Percentiles rank a stretch among this genome's conserved stretches.
Evolutionary conservation across 2,888 invertebrate genomes (phyloP).

Genomic region (Orchestes rusci): DNA sequence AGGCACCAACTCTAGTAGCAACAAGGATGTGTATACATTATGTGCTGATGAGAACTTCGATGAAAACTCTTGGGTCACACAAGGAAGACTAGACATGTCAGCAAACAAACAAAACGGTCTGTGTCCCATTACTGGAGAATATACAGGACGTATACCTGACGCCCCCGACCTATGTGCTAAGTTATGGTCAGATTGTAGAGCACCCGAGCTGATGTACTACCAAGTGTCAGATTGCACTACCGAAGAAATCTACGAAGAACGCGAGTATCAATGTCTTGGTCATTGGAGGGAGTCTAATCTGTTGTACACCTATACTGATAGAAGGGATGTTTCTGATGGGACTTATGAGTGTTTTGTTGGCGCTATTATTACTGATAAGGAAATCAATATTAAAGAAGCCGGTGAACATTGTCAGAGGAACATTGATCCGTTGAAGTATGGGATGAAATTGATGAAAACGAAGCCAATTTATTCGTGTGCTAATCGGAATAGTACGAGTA

Average conservation of each 20-base stretch:
- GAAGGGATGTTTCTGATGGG: conserved; percentile 51
- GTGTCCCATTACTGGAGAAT: conserved; percentile 62
- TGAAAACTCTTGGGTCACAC: conserved; percentile 53
- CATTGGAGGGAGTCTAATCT: conserved; percentile 58
- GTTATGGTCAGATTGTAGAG: conserved; percentile 57
- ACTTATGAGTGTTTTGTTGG: conserved; percentile 62
- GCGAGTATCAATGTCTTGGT: conserved; percentile 58
- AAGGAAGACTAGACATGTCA: conserved; percentile 42
- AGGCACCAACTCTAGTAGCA: conserved; percentile 39
- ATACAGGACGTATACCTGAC: conserved; percentile 57
- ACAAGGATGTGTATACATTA: conserved; percentile 34
- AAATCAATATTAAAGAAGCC: conserved; percentile 60
- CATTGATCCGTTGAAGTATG: conserved; percentile 51
- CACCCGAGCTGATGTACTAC: conserved; percentile 60
- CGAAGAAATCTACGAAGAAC: conserved; percentile 55
- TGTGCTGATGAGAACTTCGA: conserved; percentile 45
- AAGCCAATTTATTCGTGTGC: conserved; percentile 37
- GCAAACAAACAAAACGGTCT: conserved; percentile 31
- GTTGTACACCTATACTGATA: conserved; percentile 58
- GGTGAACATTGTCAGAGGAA: conserved; percentile 57
- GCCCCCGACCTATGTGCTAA: conserved; percentile 54
- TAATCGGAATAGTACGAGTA: conserved; percentile 18
- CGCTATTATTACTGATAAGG: conserved; percentile 50
- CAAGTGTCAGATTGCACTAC: conserved; percentile 56
- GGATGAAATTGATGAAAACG: conserved; percentile 54